Evolutionary conservation across 92 coral and sea anemone species (phyloP).

Genomic region (Actinernus sp.): DNA sequence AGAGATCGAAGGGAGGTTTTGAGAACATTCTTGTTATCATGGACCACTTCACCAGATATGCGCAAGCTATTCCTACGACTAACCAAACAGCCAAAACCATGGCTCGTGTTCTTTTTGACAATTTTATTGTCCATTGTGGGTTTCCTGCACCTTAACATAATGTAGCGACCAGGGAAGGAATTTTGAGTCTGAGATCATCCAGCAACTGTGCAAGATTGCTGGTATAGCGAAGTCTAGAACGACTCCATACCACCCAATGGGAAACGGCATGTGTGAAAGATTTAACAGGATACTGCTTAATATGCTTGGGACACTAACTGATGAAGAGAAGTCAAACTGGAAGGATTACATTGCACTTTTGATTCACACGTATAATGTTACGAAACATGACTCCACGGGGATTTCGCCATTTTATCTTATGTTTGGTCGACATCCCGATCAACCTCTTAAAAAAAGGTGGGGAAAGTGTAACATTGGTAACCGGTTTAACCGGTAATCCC

Average conservation of each 20-base stretch:
- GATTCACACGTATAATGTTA: conserved; percentile 48
- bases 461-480: too few species aligned
- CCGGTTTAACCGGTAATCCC: too few species aligned
- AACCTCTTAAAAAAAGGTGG: too few species aligned
- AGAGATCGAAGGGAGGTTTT: too few species aligned
- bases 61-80: too few species aligned
- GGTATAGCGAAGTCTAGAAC: background rate
- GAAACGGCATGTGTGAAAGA: conserved; percentile 22
- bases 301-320: conserved; percentile 38
- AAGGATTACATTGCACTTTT: conserved; percentile 44
- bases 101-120: background rate
- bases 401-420: conserved; percentile 36
- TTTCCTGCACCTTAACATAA: background rate
- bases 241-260: too few species aligned
- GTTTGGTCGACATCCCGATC: conserved; percentile 42
- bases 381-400: conserved; percentile 29
- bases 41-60: background rate
- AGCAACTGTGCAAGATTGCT: conserved; percentile 6
- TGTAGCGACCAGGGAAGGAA: conserved; percentile 9
- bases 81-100: background rate
- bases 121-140: background rate
- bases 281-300: conserved; percentile 27
- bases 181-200: conserved; percentile 8
- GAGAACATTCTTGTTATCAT: too few species aligned
- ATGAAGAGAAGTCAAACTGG: conserved; percentile 40